A percentile compares a stretch with the other conserved stretches of the same genome.
phyloP scores from a whole-genome alignment of 1,140 invertebrate species.

The Orius insidiosus region DNA sequence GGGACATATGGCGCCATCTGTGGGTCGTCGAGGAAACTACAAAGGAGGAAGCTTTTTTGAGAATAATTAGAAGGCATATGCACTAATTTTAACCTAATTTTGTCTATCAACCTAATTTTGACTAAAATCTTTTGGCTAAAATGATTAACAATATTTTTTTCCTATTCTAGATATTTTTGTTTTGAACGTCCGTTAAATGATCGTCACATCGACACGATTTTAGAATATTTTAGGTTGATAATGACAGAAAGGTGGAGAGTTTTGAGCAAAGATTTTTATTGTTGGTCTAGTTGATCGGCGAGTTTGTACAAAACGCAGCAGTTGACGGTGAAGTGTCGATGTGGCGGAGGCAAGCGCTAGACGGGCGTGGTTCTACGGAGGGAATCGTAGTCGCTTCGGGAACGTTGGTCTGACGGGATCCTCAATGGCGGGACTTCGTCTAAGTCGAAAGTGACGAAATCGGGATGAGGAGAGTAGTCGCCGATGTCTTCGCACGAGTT shows the following conservation, averaged over 20 bases:
- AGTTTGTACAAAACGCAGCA: slow-evolving; percentile 15
- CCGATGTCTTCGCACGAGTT: slow-evolving; percentile 24
- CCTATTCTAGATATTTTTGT: too few species aligned
- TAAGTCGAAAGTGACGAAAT: slow-evolving; percentile 30
- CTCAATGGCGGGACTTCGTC: slow-evolving; percentile 26
- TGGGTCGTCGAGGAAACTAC: too few species aligned
- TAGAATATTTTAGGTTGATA: too few species aligned
- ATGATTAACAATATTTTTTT: too few species aligned
- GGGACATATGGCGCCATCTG: too few species aligned
- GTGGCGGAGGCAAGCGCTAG: slow-evolving; percentile 21
- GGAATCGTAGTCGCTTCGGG: slow-evolving; percentile 28
- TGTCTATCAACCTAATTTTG: too few species aligned
- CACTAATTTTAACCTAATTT: too few species aligned
- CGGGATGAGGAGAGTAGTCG: slow-evolving; percentile 25
- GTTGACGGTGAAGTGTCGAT: slow-evolving; percentile 11
- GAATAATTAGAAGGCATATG: too few species aligned
- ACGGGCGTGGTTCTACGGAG: slow-evolving; percentile 33
- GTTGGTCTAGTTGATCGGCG: slow-evolving; percentile 9
- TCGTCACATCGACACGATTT: too few species aligned
- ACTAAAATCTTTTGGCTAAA: too few species aligned
- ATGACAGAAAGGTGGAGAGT: not conserved
- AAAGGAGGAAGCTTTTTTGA: too few species aligned
- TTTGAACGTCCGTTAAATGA: too few species aligned
- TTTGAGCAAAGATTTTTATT: slow-evolving; percentile 10
- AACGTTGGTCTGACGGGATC: slow-evolving; percentile 22